Percentiles rank a stretch among this genome's conserved stretches.
These are phyloP conservation scores for Zapornia atra DNA, from an alignment of 2,113 vertebrate species.

Conservation along the genomic window DNA sequence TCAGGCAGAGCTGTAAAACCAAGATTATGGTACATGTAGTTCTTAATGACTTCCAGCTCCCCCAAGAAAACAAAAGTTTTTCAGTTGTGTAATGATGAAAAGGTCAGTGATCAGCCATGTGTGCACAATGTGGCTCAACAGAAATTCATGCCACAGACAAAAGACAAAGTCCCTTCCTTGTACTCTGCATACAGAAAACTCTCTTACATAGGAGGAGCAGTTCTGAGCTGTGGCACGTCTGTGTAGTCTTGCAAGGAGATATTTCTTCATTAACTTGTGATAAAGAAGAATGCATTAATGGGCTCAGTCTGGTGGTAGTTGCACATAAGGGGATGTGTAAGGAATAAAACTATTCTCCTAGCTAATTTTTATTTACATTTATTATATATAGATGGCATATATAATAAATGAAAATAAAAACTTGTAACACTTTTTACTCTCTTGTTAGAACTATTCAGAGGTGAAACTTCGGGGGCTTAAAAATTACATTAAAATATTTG, in stretches of 20 bases:
- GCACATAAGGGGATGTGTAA: neutral
- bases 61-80: neutral
- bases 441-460: neutral
- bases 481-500: neutral
- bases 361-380: neutral
- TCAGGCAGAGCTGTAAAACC: neutral
- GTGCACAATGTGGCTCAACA: neutral
- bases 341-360: neutral
- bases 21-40: neutral
- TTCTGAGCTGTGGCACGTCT: neutral
- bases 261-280: neutral
- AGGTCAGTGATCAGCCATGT: neutral
- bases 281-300: neutral
- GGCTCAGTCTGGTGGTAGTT: neutral
- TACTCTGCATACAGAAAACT: neutral
- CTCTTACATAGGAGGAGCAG: neutral
- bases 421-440: neutral
- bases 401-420: conserved; percentile 11
- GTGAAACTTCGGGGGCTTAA: neutral
- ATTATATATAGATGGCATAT: neutral
- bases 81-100: neutral
- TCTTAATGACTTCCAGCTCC: neutral
- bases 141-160: neutral
- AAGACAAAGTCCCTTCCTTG: neutral
- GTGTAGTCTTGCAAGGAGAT: neutral